Evolutionary conservation across 2,888 invertebrate species (phyloP).

Genomic region (Pristionchus maxplancki): DNA sequence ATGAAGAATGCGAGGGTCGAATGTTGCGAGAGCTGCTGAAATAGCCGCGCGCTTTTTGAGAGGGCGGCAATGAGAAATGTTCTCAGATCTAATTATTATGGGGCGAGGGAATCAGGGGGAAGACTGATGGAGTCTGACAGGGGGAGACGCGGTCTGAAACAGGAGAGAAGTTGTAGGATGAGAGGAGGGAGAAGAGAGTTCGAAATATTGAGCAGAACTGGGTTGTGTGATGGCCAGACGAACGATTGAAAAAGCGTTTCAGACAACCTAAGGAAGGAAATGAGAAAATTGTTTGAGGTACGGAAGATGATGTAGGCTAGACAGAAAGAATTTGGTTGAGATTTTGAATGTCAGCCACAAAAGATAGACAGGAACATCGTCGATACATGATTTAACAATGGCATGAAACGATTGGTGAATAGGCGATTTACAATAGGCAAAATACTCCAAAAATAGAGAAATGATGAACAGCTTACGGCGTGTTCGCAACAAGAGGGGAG

Average conservation of each 20-base stretch:
- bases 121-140: neutral
- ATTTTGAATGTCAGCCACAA: too few species aligned
- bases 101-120: neutral
- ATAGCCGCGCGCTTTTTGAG: neutral
- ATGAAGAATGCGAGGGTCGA: neutral
- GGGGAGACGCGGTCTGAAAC: constrained; percentile 16
- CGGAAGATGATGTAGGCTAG: neutral
- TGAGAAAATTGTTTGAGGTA: neutral
- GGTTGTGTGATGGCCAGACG: neutral
- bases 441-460: neutral
- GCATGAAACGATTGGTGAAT: neutral
- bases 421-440: neutral
- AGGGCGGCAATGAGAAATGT: neutral
- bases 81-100: constrained; percentile 30
- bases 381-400: neutral
- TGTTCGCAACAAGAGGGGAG: neutral
- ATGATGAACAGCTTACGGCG: neutral
- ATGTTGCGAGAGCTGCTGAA: constrained; percentile 12
- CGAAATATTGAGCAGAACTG: neutral
- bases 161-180: neutral
- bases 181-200: neutral
- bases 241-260: neutral
- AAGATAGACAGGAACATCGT: neutral
- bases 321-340: too few species aligned
- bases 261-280: neutral